Base-by-base conservation (phyloP, 37 sponge, comb jelly and placozoan genomes). In the Ianthella basta region DNA sequence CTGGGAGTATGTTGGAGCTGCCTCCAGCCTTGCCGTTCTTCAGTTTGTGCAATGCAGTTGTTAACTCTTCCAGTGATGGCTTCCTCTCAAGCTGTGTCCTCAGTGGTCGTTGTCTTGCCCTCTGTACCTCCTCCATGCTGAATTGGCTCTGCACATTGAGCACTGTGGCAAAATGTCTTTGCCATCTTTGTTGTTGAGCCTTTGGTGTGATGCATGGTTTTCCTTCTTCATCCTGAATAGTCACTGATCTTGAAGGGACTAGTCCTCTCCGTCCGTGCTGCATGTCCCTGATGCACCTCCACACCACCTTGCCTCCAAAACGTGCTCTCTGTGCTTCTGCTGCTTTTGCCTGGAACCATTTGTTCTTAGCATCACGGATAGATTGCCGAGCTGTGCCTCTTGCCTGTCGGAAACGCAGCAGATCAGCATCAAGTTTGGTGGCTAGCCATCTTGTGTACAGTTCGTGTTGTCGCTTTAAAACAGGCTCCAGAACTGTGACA, bases 231-330 rank as follows among this genome's bases (percentile, higher is more conserved):
- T 64, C 54, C 29, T 44, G 53, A 4, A 86, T 35, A 14, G 55
- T 77, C 29, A 40, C 80, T 44, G 68, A 21, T 39, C 68, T 79
- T 39, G 14, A 0, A 38, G 86, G 80, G 33, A 80, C 68, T 14
- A 86, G 68, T 14, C 86, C 86, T 86, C 86, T 86, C 20, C 69
- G 79, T 38, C 68, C 86, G 14, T 70, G 72, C 72, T 70, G 37
- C 72, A 70, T 70, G 21, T 86, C 86, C 68, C 68, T 86, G 35
- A 79, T 86, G 80, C 86, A 86, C 0, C 24, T 16, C 80, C 86
- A 86, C 38, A 86, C 67, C 53, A 79, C 4, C 53, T 50, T 83
- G 16, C 84, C 70, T 40, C 72, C 80, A 10, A 70, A 70, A 70
- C 37, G 50, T 80, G 30, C 80, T 0, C 69, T 86, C 80, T 80